These are phyloP conservation scores for Cosmorhoe ocellata DNA, from an alignment of 2,888 invertebrate species.

Conservation along the genomic window DNA sequence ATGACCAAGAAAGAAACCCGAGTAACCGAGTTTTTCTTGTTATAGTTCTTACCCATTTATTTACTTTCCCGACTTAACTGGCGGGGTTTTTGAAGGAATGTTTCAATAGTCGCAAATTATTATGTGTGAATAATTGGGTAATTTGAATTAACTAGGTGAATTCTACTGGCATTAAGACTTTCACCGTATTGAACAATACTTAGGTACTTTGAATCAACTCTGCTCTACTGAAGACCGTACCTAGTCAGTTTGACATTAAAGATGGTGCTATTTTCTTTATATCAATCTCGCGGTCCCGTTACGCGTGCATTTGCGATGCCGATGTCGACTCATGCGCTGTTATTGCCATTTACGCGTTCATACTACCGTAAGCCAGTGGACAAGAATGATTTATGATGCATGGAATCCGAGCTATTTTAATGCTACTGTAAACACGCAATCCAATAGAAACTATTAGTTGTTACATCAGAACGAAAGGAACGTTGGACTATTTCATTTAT, in stretches of 20 bases:
- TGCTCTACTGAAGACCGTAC: not conserved
- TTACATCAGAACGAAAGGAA: constrained; percentile 15
- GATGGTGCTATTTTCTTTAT: constrained; percentile 28
- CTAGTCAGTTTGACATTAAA: constrained; percentile 6
- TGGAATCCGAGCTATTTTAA: constrained; percentile 28
- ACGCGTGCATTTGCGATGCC: constrained; percentile 13
- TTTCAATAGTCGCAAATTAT: constrained; percentile 19
- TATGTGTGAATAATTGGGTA: constrained; percentile 20
- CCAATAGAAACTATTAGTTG: constrained; percentile 25
- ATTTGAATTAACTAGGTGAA: constrained; percentile 9
- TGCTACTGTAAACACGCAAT: constrained; percentile 25
- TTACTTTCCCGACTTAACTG: constrained; percentile 27
- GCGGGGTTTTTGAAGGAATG: constrained; percentile 23
- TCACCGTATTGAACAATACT: not conserved
- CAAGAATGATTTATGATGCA: constrained; percentile 32
- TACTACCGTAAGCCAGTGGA: constrained; percentile 34
- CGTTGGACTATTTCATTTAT: not conserved
- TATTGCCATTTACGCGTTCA: constrained; percentile 32
- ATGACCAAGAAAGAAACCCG: constrained; percentile 27
- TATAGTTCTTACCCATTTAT: constrained; percentile 20
- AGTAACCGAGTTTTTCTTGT: constrained; percentile 31
- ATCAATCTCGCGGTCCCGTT: constrained; percentile 35
- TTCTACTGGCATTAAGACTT: constrained; percentile 4
- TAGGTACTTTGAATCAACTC: constrained; percentile 1
- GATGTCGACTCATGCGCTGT: constrained; percentile 25